Percentiles rank a stretch among this genome's conserved stretches.
phyloP scores from a whole-genome alignment of 2,113 vertebrate species.

The Thamnaconus septentrionalis region DNA sequence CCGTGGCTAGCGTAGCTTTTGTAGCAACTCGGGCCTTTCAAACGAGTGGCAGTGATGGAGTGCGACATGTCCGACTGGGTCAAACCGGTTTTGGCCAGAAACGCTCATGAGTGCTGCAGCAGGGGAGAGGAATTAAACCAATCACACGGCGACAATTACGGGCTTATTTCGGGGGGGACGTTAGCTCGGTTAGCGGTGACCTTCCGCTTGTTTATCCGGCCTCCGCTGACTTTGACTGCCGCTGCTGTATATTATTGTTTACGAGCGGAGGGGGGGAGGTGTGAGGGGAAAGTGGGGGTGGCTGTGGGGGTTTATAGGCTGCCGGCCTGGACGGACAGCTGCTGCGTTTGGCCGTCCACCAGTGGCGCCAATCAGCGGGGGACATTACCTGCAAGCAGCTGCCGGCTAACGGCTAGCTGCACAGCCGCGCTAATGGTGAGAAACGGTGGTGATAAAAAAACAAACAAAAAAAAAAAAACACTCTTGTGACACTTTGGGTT shows the following conservation, averaged over 20 bases:
- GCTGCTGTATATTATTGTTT: conserved; percentile 76
- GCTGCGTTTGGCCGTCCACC: conserved; percentile 75
- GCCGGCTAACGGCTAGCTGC: conserved; percentile 52
- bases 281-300: too few species aligned
- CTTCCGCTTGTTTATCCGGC: conserved; percentile 61
- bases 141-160: too few species aligned
- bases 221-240: conserved; percentile 71
- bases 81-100: too few species aligned
- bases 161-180: background rate
- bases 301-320: conserved; percentile 67
- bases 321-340: conserved; percentile 72
- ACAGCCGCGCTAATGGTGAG: conserved; percentile 48
- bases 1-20: too few species aligned
- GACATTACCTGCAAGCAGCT: conserved; percentile 77
- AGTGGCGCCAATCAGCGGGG: conserved; percentile 49
- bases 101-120: too few species aligned
- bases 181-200: conserved; percentile 50
- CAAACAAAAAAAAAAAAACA: too few species aligned
- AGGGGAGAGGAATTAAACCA: too few species aligned
- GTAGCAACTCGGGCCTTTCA: too few species aligned
- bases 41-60: too few species aligned
- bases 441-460: too few species aligned
- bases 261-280: conserved; percentile 49
- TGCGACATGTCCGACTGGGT: too few species aligned
- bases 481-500: too few species aligned